These are phyloP conservation scores for Ganaspis sp. DNA, from an alignment of 1,140 invertebrate species.

Conservation along the genomic window DNA sequence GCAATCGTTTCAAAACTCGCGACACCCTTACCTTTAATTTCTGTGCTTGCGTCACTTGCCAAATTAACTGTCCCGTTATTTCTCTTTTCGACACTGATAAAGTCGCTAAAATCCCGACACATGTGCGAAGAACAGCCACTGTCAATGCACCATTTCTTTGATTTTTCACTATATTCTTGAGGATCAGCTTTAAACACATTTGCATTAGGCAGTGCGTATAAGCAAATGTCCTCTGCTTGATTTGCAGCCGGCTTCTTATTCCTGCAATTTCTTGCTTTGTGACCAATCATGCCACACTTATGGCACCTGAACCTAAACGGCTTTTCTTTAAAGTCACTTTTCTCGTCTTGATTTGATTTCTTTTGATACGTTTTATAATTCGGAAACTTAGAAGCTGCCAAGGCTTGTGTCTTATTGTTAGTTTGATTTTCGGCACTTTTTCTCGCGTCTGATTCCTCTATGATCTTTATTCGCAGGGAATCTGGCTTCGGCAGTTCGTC, in stretches of 20 bases:
- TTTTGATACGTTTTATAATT: too few species aligned
- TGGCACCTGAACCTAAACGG: conserved; percentile 31
- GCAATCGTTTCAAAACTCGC: neutral
- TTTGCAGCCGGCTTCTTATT: neutral
- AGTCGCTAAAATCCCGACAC: conserved; percentile 31
- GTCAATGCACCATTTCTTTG: conserved; percentile 40
- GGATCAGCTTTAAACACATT: too few species aligned
- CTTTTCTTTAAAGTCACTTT: too few species aligned
- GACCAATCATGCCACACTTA: conserved; percentile 36
- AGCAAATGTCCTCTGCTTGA: too few species aligned
- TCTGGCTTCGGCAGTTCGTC: too few species aligned
- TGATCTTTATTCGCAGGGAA: too few species aligned
- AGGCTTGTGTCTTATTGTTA: too few species aligned
- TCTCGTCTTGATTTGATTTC: too few species aligned
- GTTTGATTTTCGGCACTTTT: too few species aligned
- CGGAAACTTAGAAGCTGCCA: too few species aligned
- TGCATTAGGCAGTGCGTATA: too few species aligned
- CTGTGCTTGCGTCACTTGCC: conserved; percentile 31
- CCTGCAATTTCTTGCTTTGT: conserved; percentile 29
- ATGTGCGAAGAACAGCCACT: conserved; percentile 46
- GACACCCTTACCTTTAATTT: conserved; percentile 37
- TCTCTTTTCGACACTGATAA: conserved; percentile 8
- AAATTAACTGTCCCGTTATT: conserved; percentile 24
- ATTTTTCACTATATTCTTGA: neutral
- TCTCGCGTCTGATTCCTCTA: too few species aligned